Evolutionary conservation across 2,113 vertebrate species (phyloP).

Genomic region (Saimiri boliviensis): DNA sequence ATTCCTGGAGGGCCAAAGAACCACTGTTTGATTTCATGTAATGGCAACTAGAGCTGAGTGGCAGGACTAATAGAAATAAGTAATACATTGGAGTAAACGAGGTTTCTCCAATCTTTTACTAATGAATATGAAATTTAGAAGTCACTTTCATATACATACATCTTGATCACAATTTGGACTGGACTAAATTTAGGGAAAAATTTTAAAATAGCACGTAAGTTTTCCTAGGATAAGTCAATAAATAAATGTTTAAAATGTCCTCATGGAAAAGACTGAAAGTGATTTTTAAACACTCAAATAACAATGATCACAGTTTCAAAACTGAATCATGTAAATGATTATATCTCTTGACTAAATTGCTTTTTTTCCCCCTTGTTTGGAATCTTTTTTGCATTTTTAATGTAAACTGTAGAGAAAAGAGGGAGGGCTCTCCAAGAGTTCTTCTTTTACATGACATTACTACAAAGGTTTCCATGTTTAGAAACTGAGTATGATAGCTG

Average conservation of each 20-base stretch:
- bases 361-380: neutral
- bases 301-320: neutral
- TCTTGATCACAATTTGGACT: neutral
- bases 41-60: neutral
- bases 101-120: neutral
- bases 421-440: neutral
- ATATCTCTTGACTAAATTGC: neutral
- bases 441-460: neutral
- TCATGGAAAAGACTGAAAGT: neutral
- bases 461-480: neutral
- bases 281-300: neutral
- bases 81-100: constrained; percentile 25
- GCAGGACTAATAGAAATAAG: neutral
- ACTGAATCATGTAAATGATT: neutral
- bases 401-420: neutral
- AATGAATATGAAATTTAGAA: neutral
- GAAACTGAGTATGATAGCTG: neutral
- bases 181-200: neutral
- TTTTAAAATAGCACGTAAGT: neutral
- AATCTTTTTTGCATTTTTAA: neutral
- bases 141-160: neutral
- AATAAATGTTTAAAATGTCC: constrained; percentile 32
- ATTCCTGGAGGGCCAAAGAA: neutral
- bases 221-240: neutral
- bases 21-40: neutral